phyloP scores from a whole-genome alignment of 92 coral and sea anemone genomes.

The Umimayanthus chanpuru region DNA sequence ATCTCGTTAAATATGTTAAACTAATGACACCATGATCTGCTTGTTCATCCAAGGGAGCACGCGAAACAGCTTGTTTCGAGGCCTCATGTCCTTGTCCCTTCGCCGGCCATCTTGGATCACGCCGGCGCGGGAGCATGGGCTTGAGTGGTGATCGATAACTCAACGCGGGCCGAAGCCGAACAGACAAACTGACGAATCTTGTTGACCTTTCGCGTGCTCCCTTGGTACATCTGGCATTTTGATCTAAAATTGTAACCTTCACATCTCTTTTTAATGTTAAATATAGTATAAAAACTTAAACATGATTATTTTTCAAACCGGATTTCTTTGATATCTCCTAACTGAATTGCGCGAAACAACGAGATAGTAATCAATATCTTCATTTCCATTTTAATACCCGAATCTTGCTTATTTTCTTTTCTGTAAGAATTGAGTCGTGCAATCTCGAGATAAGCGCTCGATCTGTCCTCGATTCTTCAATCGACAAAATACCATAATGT shows the following conservation, averaged over 20 bases:
- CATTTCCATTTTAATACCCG: neutral
- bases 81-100: too few relatives aligned
- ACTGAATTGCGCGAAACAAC: slow-evolving; percentile 1
- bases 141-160: too few relatives aligned
- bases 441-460: slow-evolving; percentile 7
- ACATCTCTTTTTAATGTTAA: neutral
- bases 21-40: too few relatives aligned
- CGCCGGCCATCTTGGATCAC: too few relatives aligned
- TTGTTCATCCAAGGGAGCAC: too few relatives aligned
- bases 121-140: too few relatives aligned
- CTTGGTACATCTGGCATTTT: neutral
- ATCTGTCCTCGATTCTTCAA: neutral
- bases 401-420: slow-evolving; percentile 5
- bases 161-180: too few relatives aligned
- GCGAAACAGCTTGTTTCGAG: too few relatives aligned
- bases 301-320: neutral
- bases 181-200: too few relatives aligned
- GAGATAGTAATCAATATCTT: neutral
- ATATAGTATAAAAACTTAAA: neutral
- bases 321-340: neutral
- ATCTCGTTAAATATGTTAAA: too few relatives aligned
- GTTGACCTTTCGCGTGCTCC: too few relatives aligned
- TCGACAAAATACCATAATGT: neutral
- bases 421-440: neutral
- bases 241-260: neutral